A percentile compares a stretch with the other conserved stretches of the same genome.
phyloP scores from a whole-genome alignment of 2,888 invertebrate genomes.

The Neocrepidodera transversa region DNA sequence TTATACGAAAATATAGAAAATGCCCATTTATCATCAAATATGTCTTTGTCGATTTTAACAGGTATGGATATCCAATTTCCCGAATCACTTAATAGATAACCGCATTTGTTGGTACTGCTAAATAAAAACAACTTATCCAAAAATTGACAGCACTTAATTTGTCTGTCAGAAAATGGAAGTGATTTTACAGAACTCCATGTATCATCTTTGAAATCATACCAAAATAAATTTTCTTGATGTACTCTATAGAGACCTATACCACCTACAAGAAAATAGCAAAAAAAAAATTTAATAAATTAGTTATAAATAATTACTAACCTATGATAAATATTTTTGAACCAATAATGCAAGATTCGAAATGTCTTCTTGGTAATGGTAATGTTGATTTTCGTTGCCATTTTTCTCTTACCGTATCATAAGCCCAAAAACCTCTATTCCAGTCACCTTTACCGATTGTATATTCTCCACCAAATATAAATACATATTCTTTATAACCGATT shows the following conservation, averaged over 20 bases:
- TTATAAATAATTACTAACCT: constrained; percentile 39
- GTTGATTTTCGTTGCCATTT: constrained; percentile 52
- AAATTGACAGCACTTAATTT: constrained; percentile 52
- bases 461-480: constrained; percentile 57
- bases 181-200: constrained; percentile 48
- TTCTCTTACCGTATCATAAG: constrained; percentile 52
- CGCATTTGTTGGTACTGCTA: constrained; percentile 46
- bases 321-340: constrained; percentile 54
- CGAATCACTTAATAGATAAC: constrained; percentile 46
- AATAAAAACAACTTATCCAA: constrained; percentile 50
- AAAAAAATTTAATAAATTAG: background rate
- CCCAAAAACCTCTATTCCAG: constrained; percentile 56
- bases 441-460: constrained; percentile 50
- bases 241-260: constrained; percentile 54
- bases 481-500: constrained; percentile 52
- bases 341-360: constrained; percentile 55
- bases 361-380: constrained; percentile 52
- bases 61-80: constrained; percentile 37
- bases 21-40: constrained; percentile 36
- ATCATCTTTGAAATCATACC: constrained; percentile 52
- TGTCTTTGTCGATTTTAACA: constrained; percentile 5
- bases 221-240: constrained; percentile 54
- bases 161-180: constrained; percentile 47
- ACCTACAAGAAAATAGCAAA: constrained; percentile 22
- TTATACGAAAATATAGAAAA: constrained; percentile 49